phyloP scores from a whole-genome alignment of 2,113 vertebrate species.

The Crotalus tigris region DNA sequence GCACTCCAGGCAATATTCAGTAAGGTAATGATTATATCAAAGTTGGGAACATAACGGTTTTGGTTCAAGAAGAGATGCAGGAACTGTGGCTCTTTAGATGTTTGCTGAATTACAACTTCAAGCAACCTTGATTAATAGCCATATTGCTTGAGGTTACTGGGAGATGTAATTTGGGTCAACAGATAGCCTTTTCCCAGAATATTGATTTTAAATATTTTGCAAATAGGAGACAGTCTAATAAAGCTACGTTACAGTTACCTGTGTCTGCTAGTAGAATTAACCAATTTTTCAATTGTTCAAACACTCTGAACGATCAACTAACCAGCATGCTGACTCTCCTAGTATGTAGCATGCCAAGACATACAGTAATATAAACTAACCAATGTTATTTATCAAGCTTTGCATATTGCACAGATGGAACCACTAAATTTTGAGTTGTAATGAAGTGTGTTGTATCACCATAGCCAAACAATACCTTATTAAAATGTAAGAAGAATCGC shows the following conservation, averaged over 20 bases:
- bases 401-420: not conserved
- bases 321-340: not conserved
- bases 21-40: not conserved
- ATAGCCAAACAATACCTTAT: not conserved
- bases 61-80: not conserved
- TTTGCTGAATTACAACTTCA: not conserved
- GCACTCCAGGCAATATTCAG: not conserved
- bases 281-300: not conserved
- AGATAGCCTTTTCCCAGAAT: not conserved
- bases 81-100: not conserved
- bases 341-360: not conserved
- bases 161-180: not conserved
- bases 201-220: not conserved
- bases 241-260: not conserved
- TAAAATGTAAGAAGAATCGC: not conserved
- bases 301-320: not conserved
- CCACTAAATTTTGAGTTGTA: not conserved
- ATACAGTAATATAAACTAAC: not conserved
- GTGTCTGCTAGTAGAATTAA: not conserved
- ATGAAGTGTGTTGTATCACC: not conserved
- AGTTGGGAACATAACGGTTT: not conserved
- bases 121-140: not conserved
- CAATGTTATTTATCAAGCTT: not conserved
- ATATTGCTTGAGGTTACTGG: not conserved
- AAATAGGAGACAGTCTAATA: not conserved